phyloP scores from a whole-genome alignment of 2,113 vertebrate species.

The Zosterops hypoxanthus region DNA sequence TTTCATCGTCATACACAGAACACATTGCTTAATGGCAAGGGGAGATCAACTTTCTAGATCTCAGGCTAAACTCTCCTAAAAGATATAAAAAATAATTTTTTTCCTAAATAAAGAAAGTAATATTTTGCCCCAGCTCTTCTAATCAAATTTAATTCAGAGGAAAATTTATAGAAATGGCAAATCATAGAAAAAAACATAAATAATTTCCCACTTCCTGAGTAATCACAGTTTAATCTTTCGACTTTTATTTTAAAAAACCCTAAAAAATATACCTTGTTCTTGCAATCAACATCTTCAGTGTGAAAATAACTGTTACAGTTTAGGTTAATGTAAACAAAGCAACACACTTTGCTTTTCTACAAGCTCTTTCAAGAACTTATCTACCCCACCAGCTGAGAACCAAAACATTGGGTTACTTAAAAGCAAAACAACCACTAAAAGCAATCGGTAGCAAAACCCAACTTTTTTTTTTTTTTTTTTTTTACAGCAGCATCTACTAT shows the following conservation, averaged over 20 bases:
- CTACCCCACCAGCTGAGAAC: not conserved
- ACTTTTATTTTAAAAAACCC: not conserved
- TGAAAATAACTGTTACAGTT: not conserved
- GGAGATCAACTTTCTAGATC: not conserved
- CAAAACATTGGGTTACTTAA: not conserved
- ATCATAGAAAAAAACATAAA: fast-evolving
- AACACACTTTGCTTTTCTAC: not conserved
- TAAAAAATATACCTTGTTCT: not conserved
- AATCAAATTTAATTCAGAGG: not conserved
- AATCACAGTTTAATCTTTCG: not conserved
- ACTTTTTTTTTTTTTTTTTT: not conserved
- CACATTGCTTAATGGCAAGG: not conserved
- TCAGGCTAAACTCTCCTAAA: not conserved
- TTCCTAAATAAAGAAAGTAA: not conserved
- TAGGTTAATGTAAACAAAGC: not conserved
- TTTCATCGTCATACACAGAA: not conserved
- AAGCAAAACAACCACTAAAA: not conserved
- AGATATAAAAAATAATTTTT: not conserved
- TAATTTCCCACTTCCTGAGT: not conserved
- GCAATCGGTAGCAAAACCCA: not conserved
- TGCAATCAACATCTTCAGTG: not conserved
- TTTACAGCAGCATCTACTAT: not conserved
- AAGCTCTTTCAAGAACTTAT: not conserved
- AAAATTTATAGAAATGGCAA: not conserved
- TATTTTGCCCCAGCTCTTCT: not conserved